Evolutionary conservation across 2,888 invertebrate species (phyloP), one percentile per base, ranked within the genome.

Genomic region (Cephus runcator): DNA sequence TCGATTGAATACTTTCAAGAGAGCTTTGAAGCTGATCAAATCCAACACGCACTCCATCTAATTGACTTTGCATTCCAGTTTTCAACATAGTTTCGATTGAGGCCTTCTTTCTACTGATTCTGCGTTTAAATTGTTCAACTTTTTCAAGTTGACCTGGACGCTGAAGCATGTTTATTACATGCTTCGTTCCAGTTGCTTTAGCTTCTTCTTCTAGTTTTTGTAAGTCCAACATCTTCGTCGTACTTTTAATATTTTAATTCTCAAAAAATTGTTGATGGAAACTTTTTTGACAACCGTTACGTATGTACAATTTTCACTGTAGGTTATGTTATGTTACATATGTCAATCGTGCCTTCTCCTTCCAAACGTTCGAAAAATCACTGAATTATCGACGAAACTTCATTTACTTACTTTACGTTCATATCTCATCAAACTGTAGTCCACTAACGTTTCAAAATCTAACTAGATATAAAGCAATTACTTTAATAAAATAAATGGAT

Each of bases 21-120:
- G 98, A 97, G 79, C 95, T 95, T 88, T 97, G 96, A 73, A 99
- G 92, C 89, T 99, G 97, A 86, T 96, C 96, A 31, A 99, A 94
- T 0, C 99, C 99, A 15, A 97, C 96, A 85, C 97, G 95, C 0
- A 99, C 99, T 0, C 98, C 99, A 92, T 99, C 99, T 77, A 99
- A 92, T 92, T 99, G 99, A 82, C 98, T 98, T 91, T 99, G 99
- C 93, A 99, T 98, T 1, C 98, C 98, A n/a, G 99, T 98, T 92
- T 99, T 99, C 34, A 99, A 91, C 94, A 98, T 96, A 1, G 98
- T 97, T 91, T 98, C 98, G 12, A 98, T 97, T 4, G 98, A 97
- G 1, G 96, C 96, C 93, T 98, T 96, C 85, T 96, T 96, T 79
- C 96, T 93, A 12, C 94, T 93, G 80, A 96, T 95, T 85, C 96